Evolutionary conservation across 2,113 vertebrate species (phyloP).

Genomic region (Chaetodon trifascialis): DNA sequence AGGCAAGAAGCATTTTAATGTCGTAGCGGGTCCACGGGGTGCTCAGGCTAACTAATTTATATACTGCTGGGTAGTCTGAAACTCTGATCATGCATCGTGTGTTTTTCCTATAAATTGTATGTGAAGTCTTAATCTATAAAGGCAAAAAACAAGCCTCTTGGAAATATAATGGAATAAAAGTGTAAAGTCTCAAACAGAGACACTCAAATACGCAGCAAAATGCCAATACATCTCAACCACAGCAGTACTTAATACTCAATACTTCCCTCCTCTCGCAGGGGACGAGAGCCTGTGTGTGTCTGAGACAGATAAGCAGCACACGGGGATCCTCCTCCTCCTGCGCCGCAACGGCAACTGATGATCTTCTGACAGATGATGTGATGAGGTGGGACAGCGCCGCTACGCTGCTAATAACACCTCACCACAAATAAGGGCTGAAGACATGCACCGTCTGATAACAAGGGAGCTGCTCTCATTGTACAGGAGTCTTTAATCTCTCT

Average conservation of each 20-base stretch:
- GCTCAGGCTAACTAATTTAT: neutral
- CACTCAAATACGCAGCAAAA: neutral
- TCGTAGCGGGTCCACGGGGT: neutral
- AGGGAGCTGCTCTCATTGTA: conserved; percentile 54
- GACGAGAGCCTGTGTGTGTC: conserved; percentile 21
- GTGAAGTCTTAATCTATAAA: neutral
- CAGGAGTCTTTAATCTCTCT: conserved; percentile 16
- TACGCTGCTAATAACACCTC: conserved; percentile 75
- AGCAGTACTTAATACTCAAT: neutral
- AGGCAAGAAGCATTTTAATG: conserved; percentile 7
- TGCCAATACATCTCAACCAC: neutral
- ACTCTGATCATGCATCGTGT: neutral
- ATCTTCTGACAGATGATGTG: conserved; percentile 73
- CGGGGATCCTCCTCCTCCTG: conserved; percentile 39
- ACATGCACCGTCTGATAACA: conserved; percentile 71
- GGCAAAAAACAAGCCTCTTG: neutral
- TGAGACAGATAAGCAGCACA: conserved; percentile 43
- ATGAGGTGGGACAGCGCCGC: conserved; percentile 64
- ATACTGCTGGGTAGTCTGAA: neutral
- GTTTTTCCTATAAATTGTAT: neutral
- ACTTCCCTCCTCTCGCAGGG: conserved; percentile 3
- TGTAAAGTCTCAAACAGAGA: neutral
- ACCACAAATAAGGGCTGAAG: conserved; percentile 68
- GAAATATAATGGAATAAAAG: neutral
- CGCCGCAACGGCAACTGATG: conserved; percentile 54